These are phyloP conservation scores for Crocodylus rhombifer DNA, from an alignment of 2,797 vertebrate species.

Conservation along the genomic window DNA sequence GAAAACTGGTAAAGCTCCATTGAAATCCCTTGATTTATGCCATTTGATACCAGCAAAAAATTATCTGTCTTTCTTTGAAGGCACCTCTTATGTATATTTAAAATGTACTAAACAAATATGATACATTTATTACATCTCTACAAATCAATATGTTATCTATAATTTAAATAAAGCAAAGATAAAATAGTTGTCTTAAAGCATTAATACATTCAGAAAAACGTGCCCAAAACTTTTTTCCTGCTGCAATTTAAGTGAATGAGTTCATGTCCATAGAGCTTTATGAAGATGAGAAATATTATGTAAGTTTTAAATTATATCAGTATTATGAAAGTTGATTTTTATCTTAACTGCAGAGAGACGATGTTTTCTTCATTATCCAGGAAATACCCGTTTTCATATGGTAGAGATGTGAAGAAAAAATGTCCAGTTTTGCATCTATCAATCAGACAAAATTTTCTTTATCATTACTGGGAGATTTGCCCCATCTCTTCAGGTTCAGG, in stretches of 20 bases:
- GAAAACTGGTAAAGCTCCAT: not conserved
- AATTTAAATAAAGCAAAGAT: not conserved
- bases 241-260: not conserved
- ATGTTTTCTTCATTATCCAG: conserved; percentile 5
- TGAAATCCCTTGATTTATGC: not conserved
- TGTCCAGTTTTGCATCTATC: conserved; percentile 36
- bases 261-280: not conserved
- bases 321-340: not conserved
- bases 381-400: not conserved
- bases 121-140: not conserved
- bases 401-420: conserved; percentile 19
- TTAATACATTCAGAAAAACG: not conserved
- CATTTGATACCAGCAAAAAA: not conserved
- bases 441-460: conserved; percentile 49
- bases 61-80: not conserved
- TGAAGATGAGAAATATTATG: not conserved
- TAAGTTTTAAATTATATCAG: not conserved
- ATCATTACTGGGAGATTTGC: conserved; percentile 30
- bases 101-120: not conserved
- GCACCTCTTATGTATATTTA: not conserved
- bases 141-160: not conserved
- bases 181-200: not conserved
- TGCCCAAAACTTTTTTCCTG: not conserved
- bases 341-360: not conserved
- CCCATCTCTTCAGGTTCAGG: conserved; percentile 21